These are phyloP conservation scores for Boleophthalmus pectinirostris DNA, from an alignment of 2,113 vertebrate genomes.

Conservation along the genomic window DNA sequence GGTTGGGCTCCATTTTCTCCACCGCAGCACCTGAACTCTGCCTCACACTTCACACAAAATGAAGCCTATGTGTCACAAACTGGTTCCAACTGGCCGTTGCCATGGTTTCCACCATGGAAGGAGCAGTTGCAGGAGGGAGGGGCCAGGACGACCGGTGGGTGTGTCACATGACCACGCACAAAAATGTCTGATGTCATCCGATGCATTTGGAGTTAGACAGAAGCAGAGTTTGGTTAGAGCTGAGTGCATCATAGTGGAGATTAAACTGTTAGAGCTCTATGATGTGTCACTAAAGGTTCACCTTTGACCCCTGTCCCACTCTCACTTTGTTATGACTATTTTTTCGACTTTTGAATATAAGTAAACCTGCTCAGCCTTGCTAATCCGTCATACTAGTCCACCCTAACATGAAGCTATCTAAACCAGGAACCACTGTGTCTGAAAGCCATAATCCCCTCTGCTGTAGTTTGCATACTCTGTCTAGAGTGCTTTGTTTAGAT, in stretches of 20 bases:
- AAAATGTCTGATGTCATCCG: slow-evolving; percentile 85
- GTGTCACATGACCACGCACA: slow-evolving; percentile 82
- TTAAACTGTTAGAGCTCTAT: slow-evolving; percentile 19
- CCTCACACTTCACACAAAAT: slow-evolving; percentile 86
- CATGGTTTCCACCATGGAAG: slow-evolving; percentile 86
- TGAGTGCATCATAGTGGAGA: slow-evolving; percentile 34
- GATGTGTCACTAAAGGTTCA: slow-evolving; percentile 34
- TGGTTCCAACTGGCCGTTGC: slow-evolving; percentile 88
- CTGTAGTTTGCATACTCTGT: neutral
- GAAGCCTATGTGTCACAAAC: slow-evolving; percentile 87
- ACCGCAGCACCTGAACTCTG: slow-evolving; percentile 84
- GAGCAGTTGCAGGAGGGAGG: slow-evolving; percentile 79
- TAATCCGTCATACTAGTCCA: neutral
- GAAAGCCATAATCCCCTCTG: neutral
- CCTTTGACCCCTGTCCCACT: slow-evolving; percentile 53
- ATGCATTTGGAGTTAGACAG: slow-evolving; percentile 74
- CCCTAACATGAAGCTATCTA: neutral
- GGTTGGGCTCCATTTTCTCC: slow-evolving; percentile 83
- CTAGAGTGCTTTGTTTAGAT: neutral
- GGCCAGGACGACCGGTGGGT: slow-evolving; percentile 59
- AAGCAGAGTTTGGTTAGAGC: slow-evolving; percentile 73
- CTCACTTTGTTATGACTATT: slow-evolving; percentile 8
- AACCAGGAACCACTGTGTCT: neutral
- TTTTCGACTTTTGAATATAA: slow-evolving; percentile 8
- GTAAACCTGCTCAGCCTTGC: neutral